These are phyloP conservation scores for Melanophora roralis DNA, from an alignment of 2,888 invertebrate species.

Conservation along the genomic window DNA sequence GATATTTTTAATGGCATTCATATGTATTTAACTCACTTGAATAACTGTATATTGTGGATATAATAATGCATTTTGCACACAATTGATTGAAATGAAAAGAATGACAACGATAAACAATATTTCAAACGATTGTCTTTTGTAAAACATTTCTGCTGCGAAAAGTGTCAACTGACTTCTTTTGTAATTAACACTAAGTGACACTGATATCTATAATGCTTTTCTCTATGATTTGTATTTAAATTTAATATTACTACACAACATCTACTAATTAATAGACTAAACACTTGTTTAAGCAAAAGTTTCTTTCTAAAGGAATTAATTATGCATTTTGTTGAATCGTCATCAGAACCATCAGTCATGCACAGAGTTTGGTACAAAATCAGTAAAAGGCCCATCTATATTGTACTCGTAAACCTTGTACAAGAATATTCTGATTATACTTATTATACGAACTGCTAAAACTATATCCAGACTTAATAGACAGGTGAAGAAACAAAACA, in stretches of 20 bases:
- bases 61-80: constrained; percentile 14
- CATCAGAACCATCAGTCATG: too few species aligned
- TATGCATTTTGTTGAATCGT: too few species aligned
- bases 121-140: neutral
- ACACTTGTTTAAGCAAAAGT: too few species aligned
- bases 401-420: too few species aligned
- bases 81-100: neutral
- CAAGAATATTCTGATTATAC: too few species aligned
- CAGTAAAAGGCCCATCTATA: too few species aligned
- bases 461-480: too few species aligned
- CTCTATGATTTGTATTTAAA: neutral
- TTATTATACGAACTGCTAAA: too few species aligned
- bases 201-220: neutral
- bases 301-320: too few species aligned
- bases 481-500: too few species aligned
- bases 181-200: neutral
- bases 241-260: neutral
- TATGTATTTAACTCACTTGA: constrained; percentile 37
- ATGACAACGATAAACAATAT: neutral
- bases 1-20: neutral
- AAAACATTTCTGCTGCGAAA: constrained; percentile 4
- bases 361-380: too few species aligned
- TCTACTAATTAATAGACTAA: too few species aligned
- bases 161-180: constrained; percentile 4
- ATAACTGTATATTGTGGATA: constrained; percentile 54